Base-by-base conservation (phyloP, 1,140 invertebrate species). In the Apis florea region DNA sequence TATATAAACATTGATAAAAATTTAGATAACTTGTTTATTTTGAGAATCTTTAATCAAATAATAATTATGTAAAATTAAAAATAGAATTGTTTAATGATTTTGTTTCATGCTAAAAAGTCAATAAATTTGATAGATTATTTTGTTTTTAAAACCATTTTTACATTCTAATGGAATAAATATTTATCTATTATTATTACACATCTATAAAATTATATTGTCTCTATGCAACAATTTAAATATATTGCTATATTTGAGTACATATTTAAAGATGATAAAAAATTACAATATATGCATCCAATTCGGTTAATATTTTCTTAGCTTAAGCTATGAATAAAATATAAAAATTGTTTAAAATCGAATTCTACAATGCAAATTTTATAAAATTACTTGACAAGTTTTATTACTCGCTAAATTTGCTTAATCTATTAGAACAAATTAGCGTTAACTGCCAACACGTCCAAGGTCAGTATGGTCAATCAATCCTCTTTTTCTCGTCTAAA, bases 401-500 rank as follows among this genome's bases (percentile, higher is more conserved):
- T 31, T 40, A 47, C 26, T 40, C 31, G 31, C 19, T 59, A 58
- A 72, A 72, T 72, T 59, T 72, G 54, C 53, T 72, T 72, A 72
- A 72, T 59, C 53, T 58, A 58, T 21, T 72, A 56, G 31, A n/a
- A 40, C 54, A 47, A 72, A 72, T 72, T 72, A 72, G 70, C 70
- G 26, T 56, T 72, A 72, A 71, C 69, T 71, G 51, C 69, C 69
- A 71, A 72, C 70, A 40, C 31, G 31, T 58, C 70, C 70, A 72
- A 56, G 70, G 70, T 72, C 54, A 72, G 19, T 54, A 58, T 72
- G 70, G 70, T 72, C 54, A 72, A 72, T 72, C 70, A 56, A 59
- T 56, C 26, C 70, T 59, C 70, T 59, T 72, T 40, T 56, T 51
- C 70, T 31, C 54, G 19, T 59, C 64, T 72, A 59, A 47, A 72